Conservation (phyloP, 1,140 invertebrate genomes). For the Heliconius eleuchia region DNA sequence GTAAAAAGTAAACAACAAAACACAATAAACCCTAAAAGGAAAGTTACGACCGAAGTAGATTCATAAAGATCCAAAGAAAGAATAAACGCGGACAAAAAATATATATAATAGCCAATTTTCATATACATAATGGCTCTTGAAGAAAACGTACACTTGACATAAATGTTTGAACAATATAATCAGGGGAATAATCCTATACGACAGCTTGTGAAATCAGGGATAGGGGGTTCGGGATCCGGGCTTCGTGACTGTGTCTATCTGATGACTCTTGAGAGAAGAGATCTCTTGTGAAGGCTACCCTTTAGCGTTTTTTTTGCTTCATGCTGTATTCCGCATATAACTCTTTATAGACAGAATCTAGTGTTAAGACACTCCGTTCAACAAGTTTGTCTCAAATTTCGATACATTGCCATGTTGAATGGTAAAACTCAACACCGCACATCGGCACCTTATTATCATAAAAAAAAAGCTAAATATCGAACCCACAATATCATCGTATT, state of each 20-base stretch:
- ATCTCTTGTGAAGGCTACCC: background rate
- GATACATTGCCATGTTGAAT: too few relatives aligned
- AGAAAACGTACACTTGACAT: conserved; percentile 11
- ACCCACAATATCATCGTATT: too few relatives aligned
- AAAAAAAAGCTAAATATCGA: too few relatives aligned
- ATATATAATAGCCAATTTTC: conserved; percentile 22
- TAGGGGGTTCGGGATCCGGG: conserved; percentile 17
- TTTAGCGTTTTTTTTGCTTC: background rate
- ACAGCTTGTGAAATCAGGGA: conserved; percentile 24
- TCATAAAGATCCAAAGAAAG: conserved; percentile 20
- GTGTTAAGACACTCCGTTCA: background rate
- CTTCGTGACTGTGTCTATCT: conserved; percentile 27
- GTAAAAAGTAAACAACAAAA: conserved; percentile 16
- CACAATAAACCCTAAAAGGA: conserved; percentile 23
- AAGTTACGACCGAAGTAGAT: conserved; percentile 25
- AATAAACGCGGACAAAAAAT: conserved; percentile 25
- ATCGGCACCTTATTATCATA: too few relatives aligned
- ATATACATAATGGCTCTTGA: conserved; percentile 18
- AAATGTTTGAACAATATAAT: conserved; percentile 37
- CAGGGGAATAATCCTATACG: conserved; percentile 25
- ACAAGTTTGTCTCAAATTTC: too few relatives aligned
- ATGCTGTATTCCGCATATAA: background rate
- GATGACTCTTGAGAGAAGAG: conserved; percentile 13
- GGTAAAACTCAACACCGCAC: too few relatives aligned
- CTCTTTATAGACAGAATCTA: background rate